Percentiles rank a stretch among this genome's conserved stretches.
Evolutionary conservation across 1,140 invertebrate species (phyloP).

Genomic region (Adelges cooleyi): DNA sequence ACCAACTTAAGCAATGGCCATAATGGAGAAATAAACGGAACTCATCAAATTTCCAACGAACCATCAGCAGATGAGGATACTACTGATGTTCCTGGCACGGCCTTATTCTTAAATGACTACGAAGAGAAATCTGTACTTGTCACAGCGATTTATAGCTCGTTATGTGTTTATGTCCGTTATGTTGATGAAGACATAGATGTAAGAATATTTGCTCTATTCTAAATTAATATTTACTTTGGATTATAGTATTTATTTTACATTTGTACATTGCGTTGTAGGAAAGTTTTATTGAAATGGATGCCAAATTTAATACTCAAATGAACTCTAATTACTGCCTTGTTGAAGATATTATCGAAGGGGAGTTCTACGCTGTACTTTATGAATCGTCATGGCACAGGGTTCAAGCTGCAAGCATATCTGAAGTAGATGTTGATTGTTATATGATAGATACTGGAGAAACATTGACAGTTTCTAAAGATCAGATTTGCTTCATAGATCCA

Average conservation of each 20-base stretch:
- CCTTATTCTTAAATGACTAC: not conserved
- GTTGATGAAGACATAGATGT: slow-evolving; percentile 4
- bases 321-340: not conserved
- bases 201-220: too few species aligned
- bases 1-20: not conserved
- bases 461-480: slow-evolving; percentile 6
- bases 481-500: slow-evolving; percentile 10
- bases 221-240: not conserved
- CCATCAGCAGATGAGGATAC: too few species aligned
- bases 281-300: slow-evolving; percentile 6
- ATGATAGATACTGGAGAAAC: slow-evolving; percentile 1
- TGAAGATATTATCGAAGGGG: not conserved
- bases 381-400: slow-evolving; percentile 15
- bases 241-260: not conserved
- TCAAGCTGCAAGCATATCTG: not conserved
- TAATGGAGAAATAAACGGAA: not conserved
- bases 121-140: slow-evolving; percentile 14
- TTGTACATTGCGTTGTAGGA: not conserved
- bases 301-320: slow-evolving; percentile 6
- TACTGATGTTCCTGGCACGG: not conserved
- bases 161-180: slow-evolving; percentile 1
- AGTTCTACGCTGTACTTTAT: slow-evolving; percentile 11
- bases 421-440: slow-evolving; percentile 3
- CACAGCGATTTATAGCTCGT: slow-evolving; percentile 8
- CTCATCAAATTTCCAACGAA: not conserved